These are phyloP conservation scores for Drosophila subpulchrella DNA, from an alignment of 1,140 invertebrate genomes.

Conservation along the genomic window DNA sequence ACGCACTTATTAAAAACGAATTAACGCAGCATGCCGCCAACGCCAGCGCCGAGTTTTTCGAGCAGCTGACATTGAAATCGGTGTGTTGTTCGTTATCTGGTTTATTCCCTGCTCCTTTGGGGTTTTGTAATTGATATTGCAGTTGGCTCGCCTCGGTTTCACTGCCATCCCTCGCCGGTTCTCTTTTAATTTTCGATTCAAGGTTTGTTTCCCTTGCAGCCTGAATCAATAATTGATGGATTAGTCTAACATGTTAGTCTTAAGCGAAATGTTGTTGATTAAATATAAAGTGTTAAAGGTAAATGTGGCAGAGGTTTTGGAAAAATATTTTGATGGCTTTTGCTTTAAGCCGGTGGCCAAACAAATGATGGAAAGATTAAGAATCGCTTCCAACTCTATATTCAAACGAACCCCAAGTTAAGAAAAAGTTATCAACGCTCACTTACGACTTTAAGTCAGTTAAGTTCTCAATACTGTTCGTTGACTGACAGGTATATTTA, in stretches of 20 bases:
- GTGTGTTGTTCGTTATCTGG: conserved; percentile 52
- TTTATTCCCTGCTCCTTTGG: conserved; percentile 56
- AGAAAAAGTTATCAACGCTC: no score
- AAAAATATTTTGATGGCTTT: not conserved
- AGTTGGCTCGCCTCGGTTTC: conserved; percentile 44
- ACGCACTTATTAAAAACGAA: conserved; percentile 83
- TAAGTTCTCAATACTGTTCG: no score
- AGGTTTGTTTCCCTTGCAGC: conserved; percentile 16
- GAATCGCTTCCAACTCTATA: no score
- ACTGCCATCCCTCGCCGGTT: conserved; percentile 10
- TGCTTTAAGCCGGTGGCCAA: no score
- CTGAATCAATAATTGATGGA: conserved; percentile 27
- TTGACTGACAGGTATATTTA: no score
- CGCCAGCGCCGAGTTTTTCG: conserved; percentile 18
- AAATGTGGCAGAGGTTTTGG: not conserved
- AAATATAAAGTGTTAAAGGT: conserved; percentile 1
- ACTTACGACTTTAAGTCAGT: no score
- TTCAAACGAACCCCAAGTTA: no score
- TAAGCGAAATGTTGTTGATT: conserved; percentile 1
- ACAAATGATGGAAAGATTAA: no score
- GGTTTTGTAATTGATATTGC: conserved; percentile 73
- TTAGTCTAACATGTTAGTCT: conserved; percentile 22
- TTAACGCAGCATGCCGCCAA: conserved; percentile 77
- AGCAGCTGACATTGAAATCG: conserved; percentile 64
- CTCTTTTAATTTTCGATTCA: conserved; percentile 36